Evolutionary conservation across 2,113 vertebrate species (phyloP).

Genomic region (Phasianus colchicus): DNA sequence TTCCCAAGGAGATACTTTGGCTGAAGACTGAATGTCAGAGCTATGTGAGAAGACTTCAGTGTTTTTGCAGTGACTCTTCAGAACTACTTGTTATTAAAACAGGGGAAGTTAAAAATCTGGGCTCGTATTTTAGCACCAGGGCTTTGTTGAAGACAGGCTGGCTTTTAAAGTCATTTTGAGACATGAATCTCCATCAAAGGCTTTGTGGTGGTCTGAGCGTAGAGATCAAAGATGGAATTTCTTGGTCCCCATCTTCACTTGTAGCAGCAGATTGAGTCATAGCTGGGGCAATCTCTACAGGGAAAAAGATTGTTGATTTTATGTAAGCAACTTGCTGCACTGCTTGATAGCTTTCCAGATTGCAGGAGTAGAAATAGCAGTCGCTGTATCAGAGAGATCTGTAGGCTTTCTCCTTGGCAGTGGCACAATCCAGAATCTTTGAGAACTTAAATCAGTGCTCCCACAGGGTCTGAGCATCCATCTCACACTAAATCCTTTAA

Average conservation of each 20-base stretch:
- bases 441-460: not conserved
- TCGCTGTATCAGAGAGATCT: not conserved
- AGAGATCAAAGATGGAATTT: constrained; percentile 15
- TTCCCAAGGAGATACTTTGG: not conserved
- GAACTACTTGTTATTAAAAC: not conserved
- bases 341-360: not conserved
- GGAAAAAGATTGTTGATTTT: not conserved
- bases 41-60: not conserved
- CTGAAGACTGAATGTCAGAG: not conserved
- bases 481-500: not conserved
- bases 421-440: not conserved
- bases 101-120: not conserved
- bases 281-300: not conserved
- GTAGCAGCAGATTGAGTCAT: not conserved
- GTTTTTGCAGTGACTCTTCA: not conserved
- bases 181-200: not conserved
- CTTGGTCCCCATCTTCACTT: not conserved
- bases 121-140: not conserved
- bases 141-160: not conserved
- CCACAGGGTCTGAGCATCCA: fast-evolving
- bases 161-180: not conserved
- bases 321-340: not conserved
- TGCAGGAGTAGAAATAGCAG: not conserved
- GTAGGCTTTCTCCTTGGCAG: not conserved
- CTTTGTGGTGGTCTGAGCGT: not conserved